Evolutionary conservation across 2,113 vertebrate genomes (phyloP), one percentile per base, ranked within the genome.

Genomic region (Nyctibius bracteatus): DNA sequence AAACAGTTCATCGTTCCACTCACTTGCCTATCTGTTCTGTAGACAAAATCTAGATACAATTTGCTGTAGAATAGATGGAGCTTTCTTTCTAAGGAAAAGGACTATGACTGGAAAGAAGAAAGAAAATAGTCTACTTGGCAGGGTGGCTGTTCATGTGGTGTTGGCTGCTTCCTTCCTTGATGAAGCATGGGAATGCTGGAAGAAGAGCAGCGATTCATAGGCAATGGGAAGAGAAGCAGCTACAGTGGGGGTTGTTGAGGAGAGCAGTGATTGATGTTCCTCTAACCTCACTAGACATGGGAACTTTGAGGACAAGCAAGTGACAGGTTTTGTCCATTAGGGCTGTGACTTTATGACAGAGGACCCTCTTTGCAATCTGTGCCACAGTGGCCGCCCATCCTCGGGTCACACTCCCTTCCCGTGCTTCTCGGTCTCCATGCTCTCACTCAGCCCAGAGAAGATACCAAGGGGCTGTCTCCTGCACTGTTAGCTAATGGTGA

Each of bases 351-450:
- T 78, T 47, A 35, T 62, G 70, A 58, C 31, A 90, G 46, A 86
- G 41, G 43, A 88, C 37, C 43, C 55, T 79, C 47, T 79, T 66
- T 85, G 39, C 18, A 66, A 14, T 70, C 22, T 14, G 8, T 68
- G 77, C 46, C 7, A 16, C 63, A 35, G 70, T 62, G 43, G 17
- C 35, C 3, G 1, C 57, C 74, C 14, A 8, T 90, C 54, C 16
- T 84, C 1, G 1, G 61, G 61, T 62, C 35, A 47, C 12, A 25
- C n/a, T 85, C 16, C 30, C 5, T 81, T 86, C 37, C 37, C 2
- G 0, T 0, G 4, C 33, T 72, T 6, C 61, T 89, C 0, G 0
- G n/a, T 66, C 31, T 91, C 51, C 0, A 0, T 74, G 59, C 28
- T 44, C 31, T 90, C 44, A 25, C 30, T 35, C 37, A 77, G 47